Evolutionary conservation across 23 tunicate species (phyloP).

Genomic region (Halocynthia aurantium): DNA sequence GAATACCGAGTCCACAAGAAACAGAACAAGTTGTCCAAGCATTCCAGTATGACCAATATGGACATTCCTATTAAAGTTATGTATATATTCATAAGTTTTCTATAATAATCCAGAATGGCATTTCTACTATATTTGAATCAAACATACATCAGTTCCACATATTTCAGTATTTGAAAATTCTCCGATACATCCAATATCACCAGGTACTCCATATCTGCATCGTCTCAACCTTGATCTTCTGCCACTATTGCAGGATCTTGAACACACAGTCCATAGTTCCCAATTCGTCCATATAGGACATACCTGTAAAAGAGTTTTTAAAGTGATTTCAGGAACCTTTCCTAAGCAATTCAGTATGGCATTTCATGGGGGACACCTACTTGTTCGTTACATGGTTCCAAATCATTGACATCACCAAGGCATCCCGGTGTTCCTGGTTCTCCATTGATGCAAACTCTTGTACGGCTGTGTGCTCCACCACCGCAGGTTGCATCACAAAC

Average conservation of each 20-base stretch:
- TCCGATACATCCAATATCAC: constrained; percentile 2
- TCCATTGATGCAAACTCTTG: constrained; percentile 47
- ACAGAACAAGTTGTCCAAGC: constrained; percentile 32
- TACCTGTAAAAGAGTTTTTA: too few relatives aligned
- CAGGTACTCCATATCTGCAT: constrained; percentile 8
- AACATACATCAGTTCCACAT: constrained; percentile 47
- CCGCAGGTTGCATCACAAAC: constrained; percentile 29
- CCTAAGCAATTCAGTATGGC: too few relatives aligned
- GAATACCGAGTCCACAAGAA: constrained; percentile 24
- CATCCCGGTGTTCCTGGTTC: constrained; percentile 33
- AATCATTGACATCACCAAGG: constrained; percentile 18
- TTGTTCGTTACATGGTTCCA: constrained; percentile 17
- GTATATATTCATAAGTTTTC: constrained; percentile 31
- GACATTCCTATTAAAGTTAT: constrained; percentile 22
- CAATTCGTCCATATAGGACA: neutral
- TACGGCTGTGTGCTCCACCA: constrained; percentile 24
- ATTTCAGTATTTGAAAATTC: neutral
- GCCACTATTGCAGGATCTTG: constrained; percentile 6
- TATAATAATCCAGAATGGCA: neutral
- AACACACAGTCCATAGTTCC: constrained; percentile 13
- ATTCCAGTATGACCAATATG: constrained; percentile 44
- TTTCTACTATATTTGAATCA: neutral
- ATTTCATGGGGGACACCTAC: neutral
- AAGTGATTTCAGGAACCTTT: too few relatives aligned
- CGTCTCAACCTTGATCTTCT: neutral